Evolutionary conservation across 2,797 vertebrate species (phyloP), one percentile per base, ranked within the genome.

Genomic region (Syncerus caffer): DNA sequence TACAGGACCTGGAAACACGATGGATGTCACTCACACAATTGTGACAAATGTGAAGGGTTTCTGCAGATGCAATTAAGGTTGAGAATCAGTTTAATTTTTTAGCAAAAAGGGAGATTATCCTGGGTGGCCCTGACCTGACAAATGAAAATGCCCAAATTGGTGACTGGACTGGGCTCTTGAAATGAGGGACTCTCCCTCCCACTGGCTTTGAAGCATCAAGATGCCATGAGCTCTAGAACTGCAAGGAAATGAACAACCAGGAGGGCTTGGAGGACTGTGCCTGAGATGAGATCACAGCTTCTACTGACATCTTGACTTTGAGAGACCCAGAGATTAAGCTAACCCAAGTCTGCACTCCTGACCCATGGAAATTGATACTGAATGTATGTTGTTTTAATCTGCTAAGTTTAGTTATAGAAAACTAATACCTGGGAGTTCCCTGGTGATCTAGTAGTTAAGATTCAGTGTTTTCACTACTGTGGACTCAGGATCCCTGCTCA

Each of bases 141-240:
- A 76, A 85, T 38, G 19, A 87, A 87, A 60, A 8, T 12, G 19
- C 29, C 90, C 76, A 93, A 62, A 90, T 80, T 4, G 80, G 62
- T 12, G 12, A 91, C 12, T 57, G 45, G 9, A 82, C 16, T 84
- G 13, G 19, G 42, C 15, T 42, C 82, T 17, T 88, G 15, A 82
- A 96, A 92, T 53, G 47, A 89, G 17, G 62, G 64, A 86, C 23
- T 67, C 27, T 47, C 74, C 57, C 31, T 62, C n/a, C 23, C 45
- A 67, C 10, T 83, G 31, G 38, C 74, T 84, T 95, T 86, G 29
- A 96, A 96, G 76, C 90, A 79, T 25, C 13, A 94, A 95, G 31
- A 89, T 55, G 29, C 25, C 79, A 60, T 9, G 13, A 82, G 34
- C 85, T 82, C 55, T 91, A 76, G 13, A 92, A 34, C 42, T 87